Conservation (phyloP, 2,113 vertebrate species). For the Natator depressus region DNA sequence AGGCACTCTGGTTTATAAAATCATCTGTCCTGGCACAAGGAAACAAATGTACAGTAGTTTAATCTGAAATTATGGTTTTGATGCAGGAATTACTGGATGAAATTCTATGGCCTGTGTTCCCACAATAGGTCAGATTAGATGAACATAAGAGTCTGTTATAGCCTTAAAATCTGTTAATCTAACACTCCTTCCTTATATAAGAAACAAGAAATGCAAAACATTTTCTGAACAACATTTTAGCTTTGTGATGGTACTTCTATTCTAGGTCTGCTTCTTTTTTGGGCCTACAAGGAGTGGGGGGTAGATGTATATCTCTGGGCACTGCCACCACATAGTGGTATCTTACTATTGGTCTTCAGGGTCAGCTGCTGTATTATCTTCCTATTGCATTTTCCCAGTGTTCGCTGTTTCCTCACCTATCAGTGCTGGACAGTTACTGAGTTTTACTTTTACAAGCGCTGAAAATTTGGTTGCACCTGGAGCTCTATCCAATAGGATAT, state of each 20-base stretch:
- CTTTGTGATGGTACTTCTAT: accelerated
- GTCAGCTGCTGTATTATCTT: accelerated
- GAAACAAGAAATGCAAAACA: accelerated
- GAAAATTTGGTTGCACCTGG: not conserved
- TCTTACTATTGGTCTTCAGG: accelerated
- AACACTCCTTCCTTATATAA: not conserved
- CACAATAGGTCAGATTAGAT: not conserved
- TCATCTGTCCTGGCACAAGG: not conserved
- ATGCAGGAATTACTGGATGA: accelerated
- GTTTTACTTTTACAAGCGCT: not conserved
- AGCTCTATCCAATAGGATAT: not conserved
- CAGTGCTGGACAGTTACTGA: accelerated
- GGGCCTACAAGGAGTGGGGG: not conserved
- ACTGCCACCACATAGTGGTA: slow-evolving; percentile 68
- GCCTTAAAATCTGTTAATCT: accelerated
- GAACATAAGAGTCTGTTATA: not conserved
- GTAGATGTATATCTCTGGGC: not conserved
- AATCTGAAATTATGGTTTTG: not conserved
- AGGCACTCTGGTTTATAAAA: not conserved
- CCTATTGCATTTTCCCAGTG: accelerated
- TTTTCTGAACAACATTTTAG: accelerated
- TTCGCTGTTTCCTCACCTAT: not conserved
- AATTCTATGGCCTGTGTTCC: not conserved
- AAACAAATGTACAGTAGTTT: not conserved
- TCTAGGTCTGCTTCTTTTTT: accelerated